Base-by-base conservation (phyloP, 1,140 invertebrate species). In the Caenorhabditis latens region DNA sequence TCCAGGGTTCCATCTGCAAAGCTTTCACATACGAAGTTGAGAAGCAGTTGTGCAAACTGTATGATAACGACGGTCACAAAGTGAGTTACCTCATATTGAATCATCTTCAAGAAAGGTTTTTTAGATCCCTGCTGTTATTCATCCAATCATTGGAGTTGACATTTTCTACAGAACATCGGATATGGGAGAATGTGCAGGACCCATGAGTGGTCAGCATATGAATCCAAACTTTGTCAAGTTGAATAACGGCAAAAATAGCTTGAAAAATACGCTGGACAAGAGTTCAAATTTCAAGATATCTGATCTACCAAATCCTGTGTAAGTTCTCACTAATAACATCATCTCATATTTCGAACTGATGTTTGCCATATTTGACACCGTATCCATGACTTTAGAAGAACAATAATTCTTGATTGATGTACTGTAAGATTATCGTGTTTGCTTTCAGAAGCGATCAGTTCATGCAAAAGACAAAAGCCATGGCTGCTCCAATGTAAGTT, bases 51-150 rank as follows among this genome's bases (percentile, higher is more conserved):
- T 86, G 86, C 53, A 82, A 46, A 40, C 16, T 86, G 4, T 86
- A 57, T 55, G 86, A 86, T 32, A 71, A 83, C 42, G 75, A 86
- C 24, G 86, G 86, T 13, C 71, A 63, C 21, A 86, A 83, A 24
- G 86, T 82, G 11, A 14, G 43, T 19, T 21, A 24, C n/a, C 32
- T 32, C 0, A 40, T 53, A 0, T 16, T 46, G 6, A n/a, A 71
- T 24, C 0, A 6, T 8, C 2, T 1, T 0, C 24, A 1, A 9
- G 5, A 13, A 2, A n/a, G 8, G 1, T 16, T 48, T 19, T 85
- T 86, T 21, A 86, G 85, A 65, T 86, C 14, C 86, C 86, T 7
- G 86, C 86, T 42, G 57, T 86, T 6, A 65, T 86, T 21, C 86
- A 86, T 83, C 86, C 86, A 63, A 57, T 71, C 21, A 58, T 86